Evolutionary conservation across 2,888 invertebrate genomes (phyloP).

Genomic region (Hirtodrosophila confusa): DNA sequence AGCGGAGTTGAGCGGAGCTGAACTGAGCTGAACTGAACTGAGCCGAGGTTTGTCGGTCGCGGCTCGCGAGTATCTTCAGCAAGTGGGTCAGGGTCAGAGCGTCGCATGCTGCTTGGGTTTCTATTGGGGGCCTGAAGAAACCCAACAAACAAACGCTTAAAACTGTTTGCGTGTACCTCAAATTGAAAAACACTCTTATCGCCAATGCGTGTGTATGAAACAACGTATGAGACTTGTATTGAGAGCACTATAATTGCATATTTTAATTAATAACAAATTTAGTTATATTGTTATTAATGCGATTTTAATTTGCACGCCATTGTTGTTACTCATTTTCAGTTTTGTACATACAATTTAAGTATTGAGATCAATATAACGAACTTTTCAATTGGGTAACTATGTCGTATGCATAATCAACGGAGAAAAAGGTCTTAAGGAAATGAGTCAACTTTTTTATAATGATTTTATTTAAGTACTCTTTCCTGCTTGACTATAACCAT

Average conservation of each 20-base stretch:
- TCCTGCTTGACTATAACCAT: no score
- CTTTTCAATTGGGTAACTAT: not conserved
- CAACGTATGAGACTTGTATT: conserved; percentile 6
- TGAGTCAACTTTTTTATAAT: no score
- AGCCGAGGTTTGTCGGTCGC: conserved; percentile 34
- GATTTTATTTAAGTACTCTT: no score
- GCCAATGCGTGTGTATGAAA: conserved; percentile 38
- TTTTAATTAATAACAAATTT: conserved; percentile 61
- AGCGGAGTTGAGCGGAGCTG: conserved; percentile 3
- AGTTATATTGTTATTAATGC: conserved; percentile 56
- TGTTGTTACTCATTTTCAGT: conserved; percentile 28
- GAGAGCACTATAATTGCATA: conserved; percentile 46
- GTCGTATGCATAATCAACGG: conserved; percentile 26
- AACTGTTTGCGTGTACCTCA: conserved; percentile 58
- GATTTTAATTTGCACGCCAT: conserved; percentile 54
- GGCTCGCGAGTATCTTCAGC: conserved; percentile 60
- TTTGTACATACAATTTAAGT: conserved; percentile 1
- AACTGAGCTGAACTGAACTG: conserved; percentile 5
- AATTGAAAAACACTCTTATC: conserved; percentile 43
- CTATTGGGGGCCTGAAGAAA: conserved; percentile 31
- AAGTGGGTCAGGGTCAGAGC: conserved; percentile 76
- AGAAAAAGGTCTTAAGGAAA: no score
- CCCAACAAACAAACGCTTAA: conserved; percentile 39
- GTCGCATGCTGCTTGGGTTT: conserved; percentile 53
- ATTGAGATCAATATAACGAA: not conserved